Conservation (phyloP, 2,888 invertebrate species). For the Girardia tigrina region DNA sequence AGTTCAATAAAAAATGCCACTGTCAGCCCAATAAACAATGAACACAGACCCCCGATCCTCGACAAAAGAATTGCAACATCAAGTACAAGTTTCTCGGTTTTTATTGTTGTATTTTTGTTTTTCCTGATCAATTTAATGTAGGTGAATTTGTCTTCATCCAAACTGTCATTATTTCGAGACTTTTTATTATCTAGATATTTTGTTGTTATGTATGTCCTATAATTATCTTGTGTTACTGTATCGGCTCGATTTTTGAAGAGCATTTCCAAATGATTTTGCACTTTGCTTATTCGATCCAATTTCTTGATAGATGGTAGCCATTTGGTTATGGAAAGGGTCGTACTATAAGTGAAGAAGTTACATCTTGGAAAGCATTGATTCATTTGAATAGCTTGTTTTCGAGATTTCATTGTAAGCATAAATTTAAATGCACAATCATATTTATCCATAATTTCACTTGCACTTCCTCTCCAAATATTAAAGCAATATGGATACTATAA, state of each 20-base stretch:
- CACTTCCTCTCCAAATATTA: background rate
- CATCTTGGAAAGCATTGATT: slow-evolving; percentile 35
- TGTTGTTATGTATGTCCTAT: background rate
- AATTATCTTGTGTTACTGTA: background rate
- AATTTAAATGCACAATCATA: background rate
- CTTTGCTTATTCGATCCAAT: slow-evolving; percentile 23
- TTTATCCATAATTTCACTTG: background rate
- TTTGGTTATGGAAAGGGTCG: slow-evolving; percentile 34
- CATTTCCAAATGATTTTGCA: slow-evolving; percentile 25
- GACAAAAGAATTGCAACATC: slow-evolving; percentile 35
- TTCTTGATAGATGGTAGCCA: slow-evolving; percentile 35
- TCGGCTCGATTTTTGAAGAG: background rate
- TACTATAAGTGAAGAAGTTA: slow-evolving; percentile 35
- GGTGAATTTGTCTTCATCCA: slow-evolving; percentile 32
- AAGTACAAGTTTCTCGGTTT: slow-evolving; percentile 32
- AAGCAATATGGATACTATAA: slow-evolving; percentile 32
- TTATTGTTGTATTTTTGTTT: slow-evolving; percentile 31
- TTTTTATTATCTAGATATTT: slow-evolving; percentile 8
- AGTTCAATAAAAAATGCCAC: slow-evolving; percentile 33
- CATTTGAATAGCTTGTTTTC: slow-evolving; percentile 24
- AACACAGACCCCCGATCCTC: slow-evolving; percentile 36
- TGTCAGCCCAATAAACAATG: slow-evolving; percentile 36
- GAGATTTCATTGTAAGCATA: slow-evolving; percentile 25
- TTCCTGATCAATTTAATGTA: slow-evolving; percentile 32
- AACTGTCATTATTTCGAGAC: slow-evolving; percentile 7